phyloP scores from a whole-genome alignment of 2,797 vertebrate species.

The Nannoperca australis region DNA sequence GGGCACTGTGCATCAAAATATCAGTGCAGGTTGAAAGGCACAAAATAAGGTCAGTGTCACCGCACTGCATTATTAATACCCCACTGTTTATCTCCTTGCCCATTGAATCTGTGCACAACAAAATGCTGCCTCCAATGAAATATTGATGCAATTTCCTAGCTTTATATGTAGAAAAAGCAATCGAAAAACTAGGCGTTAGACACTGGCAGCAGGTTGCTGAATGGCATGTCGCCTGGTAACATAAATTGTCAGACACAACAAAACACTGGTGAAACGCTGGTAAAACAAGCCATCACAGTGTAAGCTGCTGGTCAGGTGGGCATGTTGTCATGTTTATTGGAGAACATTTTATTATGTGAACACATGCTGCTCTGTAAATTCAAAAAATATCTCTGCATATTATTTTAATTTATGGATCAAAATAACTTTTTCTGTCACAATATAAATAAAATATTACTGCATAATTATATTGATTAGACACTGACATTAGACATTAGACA shows the following conservation, averaged over 20 bases:
- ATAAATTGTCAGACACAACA: conserved; percentile 62
- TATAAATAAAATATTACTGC: not conserved
- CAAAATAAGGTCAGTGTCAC: conserved; percentile 90
- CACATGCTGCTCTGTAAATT: not conserved
- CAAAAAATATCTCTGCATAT: not conserved
- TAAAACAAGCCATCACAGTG: conserved; percentile 40
- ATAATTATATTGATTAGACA: not conserved
- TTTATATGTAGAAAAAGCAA: conserved; percentile 79
- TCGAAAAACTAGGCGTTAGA: conserved; percentile 69
- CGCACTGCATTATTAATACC: conserved; percentile 87
- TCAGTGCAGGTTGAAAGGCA: conserved; percentile 87
- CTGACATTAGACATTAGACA: not conserved
- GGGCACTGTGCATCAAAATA: conserved; percentile 85
- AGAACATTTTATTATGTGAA: conserved; percentile 18
- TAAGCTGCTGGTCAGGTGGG: conserved; percentile 23
- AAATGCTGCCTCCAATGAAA: conserved; percentile 81
- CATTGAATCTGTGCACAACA: conserved; percentile 79
- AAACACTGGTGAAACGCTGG: conserved; percentile 47
- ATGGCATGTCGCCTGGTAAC: conserved; percentile 61
- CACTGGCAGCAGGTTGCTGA: conserved; percentile 64
- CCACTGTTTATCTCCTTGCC: conserved; percentile 85
- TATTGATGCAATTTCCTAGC: conserved; percentile 84
- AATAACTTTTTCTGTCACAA: not conserved
- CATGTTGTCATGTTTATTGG: conserved; percentile 18
- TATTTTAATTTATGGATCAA: conserved; percentile 4